Conservation (phyloP, 1,140 invertebrate genomes). For the Theocolax elegans region DNA sequence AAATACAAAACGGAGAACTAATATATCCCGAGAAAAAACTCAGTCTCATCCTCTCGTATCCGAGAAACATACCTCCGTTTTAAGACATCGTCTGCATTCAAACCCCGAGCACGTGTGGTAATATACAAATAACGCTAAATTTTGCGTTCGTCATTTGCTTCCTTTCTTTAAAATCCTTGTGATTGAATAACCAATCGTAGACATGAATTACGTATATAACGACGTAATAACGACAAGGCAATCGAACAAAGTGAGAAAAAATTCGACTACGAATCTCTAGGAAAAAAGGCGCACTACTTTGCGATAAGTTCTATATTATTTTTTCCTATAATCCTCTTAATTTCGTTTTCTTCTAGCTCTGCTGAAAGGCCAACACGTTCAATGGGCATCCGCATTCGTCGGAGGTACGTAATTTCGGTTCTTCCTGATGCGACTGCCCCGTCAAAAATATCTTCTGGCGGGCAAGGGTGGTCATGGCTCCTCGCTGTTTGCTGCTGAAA, state of each 20-base stretch:
- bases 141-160: not conserved
- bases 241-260: conserved; percentile 22
- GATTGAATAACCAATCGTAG: not conserved
- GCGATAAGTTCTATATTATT: not conserved
- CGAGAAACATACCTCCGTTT: not conserved
- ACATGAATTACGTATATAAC: not conserved
- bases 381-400: conserved; percentile 9
- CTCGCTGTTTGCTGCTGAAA: conserved; percentile 46
- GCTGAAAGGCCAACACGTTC: conserved; percentile 1
- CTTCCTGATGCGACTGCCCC: conserved; percentile 37
- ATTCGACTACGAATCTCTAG: not conserved
- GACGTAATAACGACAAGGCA: not conserved
- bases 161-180: too few species aligned
- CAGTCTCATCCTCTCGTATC: conserved; percentile 33
- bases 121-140: conserved; percentile 4
- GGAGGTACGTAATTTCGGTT: conserved; percentile 29
- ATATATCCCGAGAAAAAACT: conserved; percentile 17
- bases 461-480: conserved; percentile 52
- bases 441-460: conserved; percentile 51
- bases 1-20: conserved; percentile 15
- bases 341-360: not conserved
- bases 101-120: not conserved
- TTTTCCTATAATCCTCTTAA: conserved; percentile 15
- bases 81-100: not conserved
- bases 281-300: not conserved